Conservation (phyloP, 1,140 invertebrate genomes). For the Bombus waltoni region DNA sequence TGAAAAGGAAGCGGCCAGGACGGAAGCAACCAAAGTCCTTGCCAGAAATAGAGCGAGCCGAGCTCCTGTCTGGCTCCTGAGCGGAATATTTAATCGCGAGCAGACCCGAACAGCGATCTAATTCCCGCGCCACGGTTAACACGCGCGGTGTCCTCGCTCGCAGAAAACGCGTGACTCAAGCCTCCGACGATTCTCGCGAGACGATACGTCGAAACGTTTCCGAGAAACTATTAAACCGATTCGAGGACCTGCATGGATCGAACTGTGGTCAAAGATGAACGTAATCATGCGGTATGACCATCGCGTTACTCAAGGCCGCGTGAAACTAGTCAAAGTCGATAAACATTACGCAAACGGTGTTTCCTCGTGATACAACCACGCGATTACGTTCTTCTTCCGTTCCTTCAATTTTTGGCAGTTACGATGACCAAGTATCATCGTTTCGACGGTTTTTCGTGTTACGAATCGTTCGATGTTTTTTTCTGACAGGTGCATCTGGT, state of each 20-base stretch:
- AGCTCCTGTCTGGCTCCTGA: conserved; percentile 40
- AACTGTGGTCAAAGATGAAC: conserved; percentile 8
- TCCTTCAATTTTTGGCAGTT: neutral
- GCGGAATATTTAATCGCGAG: conserved; percentile 59
- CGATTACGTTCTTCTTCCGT: neutral
- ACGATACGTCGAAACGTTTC: conserved; percentile 41
- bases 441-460: neutral
- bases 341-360: neutral
- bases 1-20: conserved; percentile 28
- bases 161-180: conserved; percentile 47
- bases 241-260: neutral
- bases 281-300: neutral
- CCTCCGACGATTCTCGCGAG: neutral
- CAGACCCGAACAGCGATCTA: conserved; percentile 25
- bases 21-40: conserved; percentile 64
- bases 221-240: conserved; percentile 50
- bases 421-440: neutral
- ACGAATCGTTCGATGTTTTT: neutral
- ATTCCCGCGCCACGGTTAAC: conserved; percentile 43
- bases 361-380: too few species aligned
- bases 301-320: conserved; percentile 32
- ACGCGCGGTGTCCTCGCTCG: conserved; percentile 37
- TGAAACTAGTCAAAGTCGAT: neutral
- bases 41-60: conserved; percentile 64
- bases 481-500: neutral